Evolutionary conservation across 2,113 vertebrate species (phyloP).

Genomic region (Periophthalmodon schlosseri): DNA sequence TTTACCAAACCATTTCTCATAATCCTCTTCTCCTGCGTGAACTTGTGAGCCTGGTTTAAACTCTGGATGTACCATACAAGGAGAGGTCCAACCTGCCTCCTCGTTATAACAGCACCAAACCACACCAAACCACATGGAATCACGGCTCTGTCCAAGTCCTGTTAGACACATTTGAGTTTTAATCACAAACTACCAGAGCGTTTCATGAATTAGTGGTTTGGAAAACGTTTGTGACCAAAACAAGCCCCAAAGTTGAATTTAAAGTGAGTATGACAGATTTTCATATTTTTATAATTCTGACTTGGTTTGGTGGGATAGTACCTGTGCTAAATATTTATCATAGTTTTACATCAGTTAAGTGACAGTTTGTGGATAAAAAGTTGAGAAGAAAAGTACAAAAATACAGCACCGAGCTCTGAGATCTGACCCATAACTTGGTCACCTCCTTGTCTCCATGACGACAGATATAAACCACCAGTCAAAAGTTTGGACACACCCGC

Average conservation of each 20-base stretch:
- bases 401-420: too few species aligned
- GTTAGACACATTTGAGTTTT: background rate
- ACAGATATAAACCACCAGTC: too few species aligned
- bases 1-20: background rate
- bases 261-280: background rate
- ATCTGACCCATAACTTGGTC: too few species aligned
- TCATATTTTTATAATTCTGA: background rate
- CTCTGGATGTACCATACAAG: background rate
- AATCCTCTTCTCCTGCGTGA: background rate
- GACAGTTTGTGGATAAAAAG: too few species aligned
- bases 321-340: too few species aligned
- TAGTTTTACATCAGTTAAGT: too few species aligned
- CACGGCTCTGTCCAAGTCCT: background rate
- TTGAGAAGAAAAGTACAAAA: too few species aligned
- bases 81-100: too few species aligned
- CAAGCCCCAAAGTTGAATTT: background rate
- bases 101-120: background rate
- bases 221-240: background rate
- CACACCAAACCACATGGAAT: background rate
- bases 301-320: too few species aligned
- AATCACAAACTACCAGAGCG: background rate
- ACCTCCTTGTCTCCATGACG: too few species aligned
- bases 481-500: too few species aligned
- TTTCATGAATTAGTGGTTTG: background rate
- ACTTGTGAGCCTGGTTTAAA: background rate